These are phyloP conservation scores for Phacellophora camtschatica DNA, from an alignment of 30 jellyfish, hydroid and myxozoan species.

Conservation along the genomic window DNA sequence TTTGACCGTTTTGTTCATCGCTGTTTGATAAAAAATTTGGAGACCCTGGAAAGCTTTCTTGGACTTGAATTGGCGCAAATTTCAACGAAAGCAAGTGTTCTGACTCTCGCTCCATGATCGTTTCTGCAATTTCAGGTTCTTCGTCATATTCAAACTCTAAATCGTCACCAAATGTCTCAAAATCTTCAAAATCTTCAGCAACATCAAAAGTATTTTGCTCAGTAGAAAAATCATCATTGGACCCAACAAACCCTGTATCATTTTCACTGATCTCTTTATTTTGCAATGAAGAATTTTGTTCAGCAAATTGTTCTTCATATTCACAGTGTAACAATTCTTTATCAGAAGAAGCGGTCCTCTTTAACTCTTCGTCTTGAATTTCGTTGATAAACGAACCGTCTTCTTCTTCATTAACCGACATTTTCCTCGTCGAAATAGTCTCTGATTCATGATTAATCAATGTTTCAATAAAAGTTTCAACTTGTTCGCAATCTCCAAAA, in stretches of 20 bases:
- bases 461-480: too few species aligned
- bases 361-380: not conserved
- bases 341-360: not conserved
- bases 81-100: conserved; percentile 1
- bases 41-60: conserved; percentile 45
- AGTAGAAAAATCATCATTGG: too few species aligned
- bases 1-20: not conserved
- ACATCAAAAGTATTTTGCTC: too few species aligned
- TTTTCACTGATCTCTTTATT: too few species aligned
- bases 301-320: too few species aligned
- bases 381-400: too few species aligned
- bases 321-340: too few species aligned
- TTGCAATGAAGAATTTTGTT: too few species aligned
- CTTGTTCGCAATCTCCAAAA: too few species aligned
- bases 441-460: too few species aligned
- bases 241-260: too few species aligned
- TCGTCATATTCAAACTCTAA: conserved; percentile 63
- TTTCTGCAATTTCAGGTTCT: conserved; percentile 47
- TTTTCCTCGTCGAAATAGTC: not conserved
- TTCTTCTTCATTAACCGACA: not conserved
- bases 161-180: conserved; percentile 13
- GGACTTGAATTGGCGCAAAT: conserved; percentile 53
- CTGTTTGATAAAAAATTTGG: not conserved
- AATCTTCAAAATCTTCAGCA: not conserved
- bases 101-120: not conserved